Conservation (phyloP, 2,113 vertebrate species). For the Daboia siamensis region DNA sequence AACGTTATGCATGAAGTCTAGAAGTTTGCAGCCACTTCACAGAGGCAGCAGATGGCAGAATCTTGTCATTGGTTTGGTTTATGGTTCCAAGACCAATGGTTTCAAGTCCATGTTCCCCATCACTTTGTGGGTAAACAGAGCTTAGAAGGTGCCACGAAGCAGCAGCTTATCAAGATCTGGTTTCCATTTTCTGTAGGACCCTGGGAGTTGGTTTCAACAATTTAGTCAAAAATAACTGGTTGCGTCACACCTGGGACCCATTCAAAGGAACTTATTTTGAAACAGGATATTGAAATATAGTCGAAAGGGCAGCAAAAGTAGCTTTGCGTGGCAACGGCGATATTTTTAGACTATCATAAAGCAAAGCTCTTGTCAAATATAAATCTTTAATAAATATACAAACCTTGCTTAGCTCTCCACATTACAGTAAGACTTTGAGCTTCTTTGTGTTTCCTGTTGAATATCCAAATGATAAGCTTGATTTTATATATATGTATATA, state of each 20-base stretch:
- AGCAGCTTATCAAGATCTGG: not conserved
- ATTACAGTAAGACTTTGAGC: conserved; percentile 53
- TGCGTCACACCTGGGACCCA: conserved; percentile 46
- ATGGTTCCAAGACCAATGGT: not conserved
- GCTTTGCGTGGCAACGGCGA: conserved; percentile 66
- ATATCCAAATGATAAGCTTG: conserved; percentile 76
- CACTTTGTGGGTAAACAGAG: not conserved
- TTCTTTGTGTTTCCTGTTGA: conserved; percentile 69
- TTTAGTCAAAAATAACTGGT: conserved; percentile 51
- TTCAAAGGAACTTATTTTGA: conserved; percentile 59
- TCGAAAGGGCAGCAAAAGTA: conserved; percentile 63
- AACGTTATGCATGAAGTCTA: not conserved
- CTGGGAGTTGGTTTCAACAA: conserved; percentile 59
- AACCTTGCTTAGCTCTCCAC: conserved; percentile 59
- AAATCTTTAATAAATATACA: conserved; percentile 69
- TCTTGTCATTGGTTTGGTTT: not conserved
- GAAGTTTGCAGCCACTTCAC: not conserved
- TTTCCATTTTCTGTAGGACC: conserved; percentile 19
- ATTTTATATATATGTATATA: conserved; percentile 71
- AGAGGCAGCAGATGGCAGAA: not conserved
- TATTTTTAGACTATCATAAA: conserved; percentile 67
- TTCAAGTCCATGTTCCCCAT: not conserved
- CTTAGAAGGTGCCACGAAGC: not conserved
- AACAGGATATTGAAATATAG: conserved; percentile 76
- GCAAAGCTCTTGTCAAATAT: conserved; percentile 71